Percentiles rank a stretch among this genome's conserved stretches.
These are phyloP conservation scores for Heterodera schachtii DNA, from an alignment of 1,140 invertebrate genomes.

Conservation along the genomic window DNA sequence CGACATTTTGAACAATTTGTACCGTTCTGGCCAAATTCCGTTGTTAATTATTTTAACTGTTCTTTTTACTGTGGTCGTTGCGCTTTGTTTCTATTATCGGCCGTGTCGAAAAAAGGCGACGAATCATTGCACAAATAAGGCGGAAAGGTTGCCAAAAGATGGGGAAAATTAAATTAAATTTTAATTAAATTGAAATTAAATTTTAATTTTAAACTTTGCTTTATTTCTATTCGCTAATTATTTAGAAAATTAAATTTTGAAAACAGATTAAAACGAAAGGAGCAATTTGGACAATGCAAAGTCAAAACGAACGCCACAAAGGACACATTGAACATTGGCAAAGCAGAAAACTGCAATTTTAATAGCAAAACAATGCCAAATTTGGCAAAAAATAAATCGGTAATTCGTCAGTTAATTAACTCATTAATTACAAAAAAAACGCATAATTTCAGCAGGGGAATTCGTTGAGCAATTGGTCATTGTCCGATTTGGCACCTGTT, in stretches of 20 bases:
- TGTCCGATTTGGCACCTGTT: background rate
- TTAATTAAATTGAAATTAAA: too few species aligned
- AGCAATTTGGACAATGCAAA: too few species aligned
- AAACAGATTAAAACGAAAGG: background rate
- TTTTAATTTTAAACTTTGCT: too few species aligned
- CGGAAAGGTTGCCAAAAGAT: background rate
- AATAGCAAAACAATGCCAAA: constrained; percentile 1
- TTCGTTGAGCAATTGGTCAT: background rate
- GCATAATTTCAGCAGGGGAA: background rate
- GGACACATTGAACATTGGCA: too few species aligned
- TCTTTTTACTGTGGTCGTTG: background rate
- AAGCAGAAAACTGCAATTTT: too few species aligned
- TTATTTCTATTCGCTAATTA: too few species aligned
- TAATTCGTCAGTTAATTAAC: background rate
- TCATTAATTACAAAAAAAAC: background rate
- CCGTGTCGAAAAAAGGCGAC: background rate
- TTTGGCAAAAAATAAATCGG: background rate
- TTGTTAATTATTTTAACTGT: background rate
- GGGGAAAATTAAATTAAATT: too few species aligned
- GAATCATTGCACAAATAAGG: background rate
- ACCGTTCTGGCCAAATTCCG: background rate
- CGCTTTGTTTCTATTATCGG: background rate
- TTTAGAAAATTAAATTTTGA: background rate
- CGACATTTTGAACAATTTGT: background rate
- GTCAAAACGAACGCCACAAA: too few species aligned